Evolutionary conservation across 2,797 vertebrate species (phyloP).

Genomic region (Chaetophractus vellerosus): DNA sequence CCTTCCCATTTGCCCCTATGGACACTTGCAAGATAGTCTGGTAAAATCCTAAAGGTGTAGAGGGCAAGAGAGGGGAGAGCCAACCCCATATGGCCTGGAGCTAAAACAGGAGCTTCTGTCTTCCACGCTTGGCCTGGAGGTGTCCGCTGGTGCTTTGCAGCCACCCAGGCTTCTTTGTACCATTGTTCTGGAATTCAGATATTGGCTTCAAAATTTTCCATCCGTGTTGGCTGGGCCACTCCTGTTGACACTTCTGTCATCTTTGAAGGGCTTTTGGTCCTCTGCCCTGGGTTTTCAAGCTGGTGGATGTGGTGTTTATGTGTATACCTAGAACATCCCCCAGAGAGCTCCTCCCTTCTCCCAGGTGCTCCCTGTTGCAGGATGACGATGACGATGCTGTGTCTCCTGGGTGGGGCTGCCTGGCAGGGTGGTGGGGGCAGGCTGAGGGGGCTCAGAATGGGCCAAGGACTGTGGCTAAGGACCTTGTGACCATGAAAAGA

Average conservation of each 20-base stretch:
- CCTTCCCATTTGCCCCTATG: background rate
- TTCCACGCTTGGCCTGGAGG: background rate
- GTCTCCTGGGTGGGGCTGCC: background rate
- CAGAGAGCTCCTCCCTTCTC: background rate
- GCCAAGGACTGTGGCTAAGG: background rate
- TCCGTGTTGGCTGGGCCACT: background rate
- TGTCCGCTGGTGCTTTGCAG: accelerated
- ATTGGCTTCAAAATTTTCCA: background rate
- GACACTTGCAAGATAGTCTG: background rate
- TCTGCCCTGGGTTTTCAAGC: background rate
- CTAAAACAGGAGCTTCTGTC: accelerated
- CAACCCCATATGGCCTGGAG: accelerated
- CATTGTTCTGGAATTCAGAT: background rate
- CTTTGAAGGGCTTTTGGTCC: background rate
- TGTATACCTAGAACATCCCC: background rate
- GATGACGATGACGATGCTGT: too few species aligned
- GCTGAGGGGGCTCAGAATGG: background rate
- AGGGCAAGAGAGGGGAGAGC: too few species aligned
- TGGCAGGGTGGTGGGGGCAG: background rate
- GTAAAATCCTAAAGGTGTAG: background rate
- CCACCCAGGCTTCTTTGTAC: background rate
- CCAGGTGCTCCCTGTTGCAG: background rate
- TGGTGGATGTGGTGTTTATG: background rate
- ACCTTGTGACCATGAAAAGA: background rate
- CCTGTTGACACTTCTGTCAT: background rate